Evolutionary conservation across 2,888 invertebrate species (phyloP).

Genomic region (Mimachlamys varia): DNA sequence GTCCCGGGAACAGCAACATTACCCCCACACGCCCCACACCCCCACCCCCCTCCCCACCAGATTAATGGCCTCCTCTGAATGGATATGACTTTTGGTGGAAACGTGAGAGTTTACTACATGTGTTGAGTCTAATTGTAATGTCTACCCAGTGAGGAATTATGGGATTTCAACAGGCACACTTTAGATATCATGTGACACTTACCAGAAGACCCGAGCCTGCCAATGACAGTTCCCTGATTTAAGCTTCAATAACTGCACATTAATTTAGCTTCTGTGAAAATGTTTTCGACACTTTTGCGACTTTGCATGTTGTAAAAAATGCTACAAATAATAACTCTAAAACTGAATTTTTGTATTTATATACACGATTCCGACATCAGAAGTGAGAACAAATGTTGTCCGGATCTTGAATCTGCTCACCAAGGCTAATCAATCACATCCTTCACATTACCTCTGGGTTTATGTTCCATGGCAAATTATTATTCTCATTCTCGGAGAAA

Average conservation of each 20-base stretch:
- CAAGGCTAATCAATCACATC: background rate
- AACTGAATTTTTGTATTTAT: background rate
- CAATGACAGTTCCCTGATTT: constrained; percentile 22
- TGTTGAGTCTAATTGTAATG: constrained; percentile 32
- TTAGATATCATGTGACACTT: constrained; percentile 25
- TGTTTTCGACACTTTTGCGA: constrained; percentile 3
- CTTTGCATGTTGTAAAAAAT: constrained; percentile 8
- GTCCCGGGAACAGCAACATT: background rate
- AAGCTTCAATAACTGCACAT: constrained; percentile 2
- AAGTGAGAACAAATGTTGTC: background rate
- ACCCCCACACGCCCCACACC: too few species aligned
- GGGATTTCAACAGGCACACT: constrained; percentile 31
- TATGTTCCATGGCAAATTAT: background rate
- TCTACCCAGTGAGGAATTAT: constrained; percentile 20
- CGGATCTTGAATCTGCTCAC: background rate
- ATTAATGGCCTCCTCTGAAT: constrained; percentile 4
- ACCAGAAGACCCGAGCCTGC: background rate
- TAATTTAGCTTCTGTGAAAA: constrained; percentile 31
- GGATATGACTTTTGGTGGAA: constrained; percentile 26
- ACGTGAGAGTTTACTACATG: constrained; percentile 28
- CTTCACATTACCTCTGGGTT: background rate
- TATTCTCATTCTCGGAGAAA: background rate
- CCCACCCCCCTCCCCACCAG: background rate
- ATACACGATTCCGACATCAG: background rate
- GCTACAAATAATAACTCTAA: background rate